Base-by-base conservation (phyloP, 2,888 invertebrate genomes). In the Coelopa pilipes region DNA sequence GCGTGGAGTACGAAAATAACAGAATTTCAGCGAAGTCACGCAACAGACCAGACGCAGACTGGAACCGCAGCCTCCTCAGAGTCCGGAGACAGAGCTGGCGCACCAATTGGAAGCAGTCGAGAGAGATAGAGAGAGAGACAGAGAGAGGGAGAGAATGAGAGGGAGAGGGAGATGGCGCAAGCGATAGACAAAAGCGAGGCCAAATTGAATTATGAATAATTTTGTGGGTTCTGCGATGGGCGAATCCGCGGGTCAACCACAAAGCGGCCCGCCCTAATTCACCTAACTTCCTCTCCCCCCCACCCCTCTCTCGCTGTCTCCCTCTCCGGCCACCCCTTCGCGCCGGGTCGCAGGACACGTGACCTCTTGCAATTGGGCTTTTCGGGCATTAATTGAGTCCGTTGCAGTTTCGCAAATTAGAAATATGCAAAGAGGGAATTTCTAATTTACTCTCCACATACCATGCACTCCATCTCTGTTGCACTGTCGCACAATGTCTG, bases 341-440 rank as follows among this genome's bases (percentile, higher is more conserved):
- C n/a, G n/a, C n/a, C n/a, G n/a, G 2, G 7, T 34, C 34, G 34
- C 34, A 34, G 34, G 34, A 7, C 7, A 4, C 7, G 34, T 34
- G 34, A 34, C 34, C 7, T 34, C 7, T 34, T 34, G 34, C 34
- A 4, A 4, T 34, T 7, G 34, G 4, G 34, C 34, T 34, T 34
- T 34, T 34, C 34, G 34, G 34, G 7, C 34, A 34, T 34, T 34
- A 34, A 34, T 34, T 34, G 34, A 34, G 34, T 34, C 34, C 34
- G 34, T 4, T 34, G 34, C 34, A 34, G 7, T 34, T 17, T 53
- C 15, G 53, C 53, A 57, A 57, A 57, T 57, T 57, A 1, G 19
- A 57, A 57, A 57, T 21, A 19, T 19, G 57, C 57, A 57, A 57
- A 57, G 11, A 57, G 57, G 9, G 57, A 57, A 7, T 57, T 57